Evolutionary conservation across 2,797 vertebrate genomes (phyloP).

Genomic region (Mico argentatus): DNA sequence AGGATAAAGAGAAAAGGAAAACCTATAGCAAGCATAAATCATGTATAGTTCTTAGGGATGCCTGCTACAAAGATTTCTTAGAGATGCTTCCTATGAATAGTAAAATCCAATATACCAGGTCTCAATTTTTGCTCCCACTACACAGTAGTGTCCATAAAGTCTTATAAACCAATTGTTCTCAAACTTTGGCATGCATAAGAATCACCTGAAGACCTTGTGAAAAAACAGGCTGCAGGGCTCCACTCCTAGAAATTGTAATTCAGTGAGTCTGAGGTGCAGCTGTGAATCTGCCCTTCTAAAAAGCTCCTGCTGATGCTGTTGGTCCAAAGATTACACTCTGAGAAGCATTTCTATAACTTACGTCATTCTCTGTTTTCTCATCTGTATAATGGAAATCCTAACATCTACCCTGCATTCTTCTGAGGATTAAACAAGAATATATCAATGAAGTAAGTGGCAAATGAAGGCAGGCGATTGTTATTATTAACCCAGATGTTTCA

Average conservation of each 20-base stretch:
- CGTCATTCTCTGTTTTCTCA: background rate
- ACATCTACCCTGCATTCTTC: background rate
- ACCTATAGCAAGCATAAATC: background rate
- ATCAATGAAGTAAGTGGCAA: conserved; percentile 9
- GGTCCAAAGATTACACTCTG: background rate
- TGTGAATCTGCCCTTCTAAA: background rate
- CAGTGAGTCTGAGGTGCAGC: background rate
- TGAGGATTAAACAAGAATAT: background rate
- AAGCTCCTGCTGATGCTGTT: background rate
- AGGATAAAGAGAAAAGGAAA: background rate
- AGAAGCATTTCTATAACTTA: background rate
- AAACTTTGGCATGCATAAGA: background rate
- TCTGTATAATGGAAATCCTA: background rate
- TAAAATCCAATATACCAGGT: background rate
- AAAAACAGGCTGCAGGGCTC: background rate
- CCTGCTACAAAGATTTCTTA: background rate
- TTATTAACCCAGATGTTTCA: conserved; percentile 34
- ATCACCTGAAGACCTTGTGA: background rate
- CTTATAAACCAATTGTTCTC: background rate
- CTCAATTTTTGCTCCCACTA: background rate
- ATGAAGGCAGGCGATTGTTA: background rate
- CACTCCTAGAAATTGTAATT: background rate
- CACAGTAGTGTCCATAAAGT: background rate
- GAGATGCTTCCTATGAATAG: background rate
- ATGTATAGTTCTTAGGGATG: background rate